A percentile compares a stretch with the other conserved stretches of the same genome.
Evolutionary conservation across 1,140 invertebrate genomes (phyloP).

Genomic region (Ceratina australensis): DNA sequence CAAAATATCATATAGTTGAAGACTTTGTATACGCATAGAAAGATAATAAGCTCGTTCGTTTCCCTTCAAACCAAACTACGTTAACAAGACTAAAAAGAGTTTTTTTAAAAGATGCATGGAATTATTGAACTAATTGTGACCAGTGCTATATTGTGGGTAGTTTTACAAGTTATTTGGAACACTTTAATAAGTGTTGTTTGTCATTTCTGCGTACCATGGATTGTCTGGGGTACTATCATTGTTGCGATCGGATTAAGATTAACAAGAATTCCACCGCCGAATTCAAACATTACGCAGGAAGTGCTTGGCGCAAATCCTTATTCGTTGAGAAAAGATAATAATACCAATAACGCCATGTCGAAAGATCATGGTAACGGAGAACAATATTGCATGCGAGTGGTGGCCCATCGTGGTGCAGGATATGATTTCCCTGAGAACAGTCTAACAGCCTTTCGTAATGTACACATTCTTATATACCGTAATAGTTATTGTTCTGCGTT

Average conservation of each 20-base stretch:
- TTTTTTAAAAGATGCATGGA: conserved; percentile 52
- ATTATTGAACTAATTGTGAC: conserved; percentile 62
- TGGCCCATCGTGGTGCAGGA: conserved; percentile 85
- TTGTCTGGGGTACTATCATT: conserved; percentile 67
- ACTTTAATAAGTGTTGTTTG: conserved; percentile 64
- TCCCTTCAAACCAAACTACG: too few relatives aligned
- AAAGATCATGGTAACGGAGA: conserved; percentile 63
- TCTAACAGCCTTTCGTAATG: conserved; percentile 84
- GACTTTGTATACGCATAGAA: conserved; percentile 4
- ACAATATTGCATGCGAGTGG: conserved; percentile 78
- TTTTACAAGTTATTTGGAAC: conserved; percentile 58
- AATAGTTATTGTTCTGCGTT: conserved; percentile 33
- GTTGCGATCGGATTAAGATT: conserved; percentile 60
- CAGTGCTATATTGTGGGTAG: conserved; percentile 67
- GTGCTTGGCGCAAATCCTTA: conserved; percentile 77
- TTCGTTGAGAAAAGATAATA: conserved; percentile 53
- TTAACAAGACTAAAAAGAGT: conserved; percentile 41
- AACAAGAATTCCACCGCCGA: conserved; percentile 70
- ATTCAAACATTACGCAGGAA: conserved; percentile 68
- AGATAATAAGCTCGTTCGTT: too few relatives aligned
- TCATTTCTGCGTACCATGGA: conserved; percentile 69
- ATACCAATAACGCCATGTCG: conserved; percentile 5
- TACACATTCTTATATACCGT: conserved; percentile 77
- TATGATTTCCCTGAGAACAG: conserved; percentile 89
- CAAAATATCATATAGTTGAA: conserved; percentile 11